Evolutionary conservation across 2,797 vertebrate species (phyloP).

Genomic region (Tokudaia tokunoshimensis): DNA sequence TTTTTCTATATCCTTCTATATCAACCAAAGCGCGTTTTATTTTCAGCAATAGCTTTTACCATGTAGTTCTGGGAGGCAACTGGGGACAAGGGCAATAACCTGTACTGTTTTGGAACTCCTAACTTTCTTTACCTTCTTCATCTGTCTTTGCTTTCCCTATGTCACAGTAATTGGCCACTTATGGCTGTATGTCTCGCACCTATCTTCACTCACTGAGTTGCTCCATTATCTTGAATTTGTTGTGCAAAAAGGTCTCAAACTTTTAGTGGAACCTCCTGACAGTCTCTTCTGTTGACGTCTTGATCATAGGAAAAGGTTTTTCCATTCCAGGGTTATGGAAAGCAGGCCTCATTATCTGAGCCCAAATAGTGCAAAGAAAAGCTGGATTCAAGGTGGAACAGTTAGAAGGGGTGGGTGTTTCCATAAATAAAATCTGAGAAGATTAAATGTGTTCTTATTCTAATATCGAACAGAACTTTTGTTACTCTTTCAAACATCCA

Average conservation of each 20-base stretch:
- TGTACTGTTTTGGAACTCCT: not conserved
- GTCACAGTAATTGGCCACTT: not conserved
- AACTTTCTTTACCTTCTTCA: not conserved
- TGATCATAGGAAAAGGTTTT: not conserved
- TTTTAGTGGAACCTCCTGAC: not conserved
- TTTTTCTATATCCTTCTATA: not conserved
- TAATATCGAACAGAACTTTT: not conserved
- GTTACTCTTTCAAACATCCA: slow-evolving; percentile 23
- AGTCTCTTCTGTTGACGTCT: not conserved
- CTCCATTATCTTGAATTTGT: not conserved
- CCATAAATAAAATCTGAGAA: not conserved
- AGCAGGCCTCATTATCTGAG: not conserved
- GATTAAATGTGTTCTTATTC: slow-evolving; percentile 11
- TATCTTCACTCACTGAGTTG: not conserved
- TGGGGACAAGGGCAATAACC: not conserved
- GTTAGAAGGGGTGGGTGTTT: not conserved
- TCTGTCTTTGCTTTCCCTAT: not conserved
- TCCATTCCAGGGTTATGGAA: not conserved
- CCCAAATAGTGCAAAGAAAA: not conserved
- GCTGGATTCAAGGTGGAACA: not conserved
- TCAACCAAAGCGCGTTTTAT: not conserved
- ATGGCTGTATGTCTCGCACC: not conserved
- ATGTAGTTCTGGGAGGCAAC: not conserved
- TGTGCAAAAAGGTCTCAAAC: not conserved
- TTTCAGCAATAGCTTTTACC: not conserved